These are phyloP conservation scores for Ericerus pela DNA, from an alignment of 1,140 invertebrate species.

Conservation along the genomic window DNA sequence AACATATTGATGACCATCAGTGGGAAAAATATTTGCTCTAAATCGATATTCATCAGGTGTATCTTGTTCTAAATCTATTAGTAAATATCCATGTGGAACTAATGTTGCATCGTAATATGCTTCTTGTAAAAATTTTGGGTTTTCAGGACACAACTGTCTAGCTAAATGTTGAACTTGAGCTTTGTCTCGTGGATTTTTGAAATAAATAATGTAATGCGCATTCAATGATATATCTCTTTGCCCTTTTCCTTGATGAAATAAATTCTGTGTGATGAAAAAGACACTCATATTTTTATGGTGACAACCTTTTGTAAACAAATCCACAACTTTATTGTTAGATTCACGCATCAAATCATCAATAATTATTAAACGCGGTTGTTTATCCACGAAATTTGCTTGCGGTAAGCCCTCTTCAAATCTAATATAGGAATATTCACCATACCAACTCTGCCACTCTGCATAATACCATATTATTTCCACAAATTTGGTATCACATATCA, in stretches of 20 bases:
- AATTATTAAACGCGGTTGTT: slow-evolving; percentile 3
- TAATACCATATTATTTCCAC: background rate
- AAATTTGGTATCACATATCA: slow-evolving; percentile 5
- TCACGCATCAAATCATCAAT: slow-evolving; percentile 18
- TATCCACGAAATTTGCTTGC: background rate
- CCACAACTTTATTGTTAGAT: background rate
- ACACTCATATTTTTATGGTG: too few species aligned
- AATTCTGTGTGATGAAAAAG: too few species aligned
- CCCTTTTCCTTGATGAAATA: too few species aligned
- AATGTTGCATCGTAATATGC: too few species aligned
- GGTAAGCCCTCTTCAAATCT: slow-evolving; percentile 1
- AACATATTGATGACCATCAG: background rate
- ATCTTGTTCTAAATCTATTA: slow-evolving; percentile 15
- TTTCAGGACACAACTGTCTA: too few species aligned
- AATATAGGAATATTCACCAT: background rate
- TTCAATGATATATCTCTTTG: too few species aligned
- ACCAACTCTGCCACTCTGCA: background rate
- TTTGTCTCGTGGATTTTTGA: too few species aligned
- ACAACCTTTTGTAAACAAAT: too few species aligned
- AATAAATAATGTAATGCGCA: too few species aligned
- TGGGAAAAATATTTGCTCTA: slow-evolving; percentile 9
- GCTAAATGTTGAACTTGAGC: too few species aligned
- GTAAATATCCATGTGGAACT: too few species aligned
- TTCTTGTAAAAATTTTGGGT: too few species aligned
- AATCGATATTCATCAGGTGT: slow-evolving; percentile 13